A percentile compares a stretch with the other conserved stretches of the same genome.
These are phyloP conservation scores for Thymelicus sylvestris DNA, from an alignment of 2,888 invertebrate genomes.

Conservation along the genomic window DNA sequence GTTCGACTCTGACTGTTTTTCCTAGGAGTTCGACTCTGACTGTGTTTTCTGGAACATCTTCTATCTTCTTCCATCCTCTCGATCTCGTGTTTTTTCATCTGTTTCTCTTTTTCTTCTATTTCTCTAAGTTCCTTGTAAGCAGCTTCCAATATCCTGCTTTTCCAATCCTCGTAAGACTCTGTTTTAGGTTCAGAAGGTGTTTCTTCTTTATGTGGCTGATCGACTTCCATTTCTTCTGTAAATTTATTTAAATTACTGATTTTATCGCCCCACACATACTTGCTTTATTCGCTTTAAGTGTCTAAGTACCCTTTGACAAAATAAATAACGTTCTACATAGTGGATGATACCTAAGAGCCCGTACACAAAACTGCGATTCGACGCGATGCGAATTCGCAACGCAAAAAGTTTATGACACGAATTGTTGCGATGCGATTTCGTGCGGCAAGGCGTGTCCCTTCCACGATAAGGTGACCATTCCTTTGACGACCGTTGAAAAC, in stretches of 20 bases:
- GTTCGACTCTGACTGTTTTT: neutral
- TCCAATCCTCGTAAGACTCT: slow-evolving; percentile 87
- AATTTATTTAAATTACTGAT: neutral
- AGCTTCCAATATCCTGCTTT: slow-evolving; percentile 80
- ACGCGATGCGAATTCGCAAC: too few relatives aligned
- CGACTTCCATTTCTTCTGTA: slow-evolving; percentile 64
- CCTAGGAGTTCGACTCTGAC: neutral
- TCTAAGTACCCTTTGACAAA: too few relatives aligned
- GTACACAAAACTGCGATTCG: too few relatives aligned
- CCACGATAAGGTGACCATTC: too few relatives aligned
- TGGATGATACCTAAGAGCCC: too few relatives aligned
- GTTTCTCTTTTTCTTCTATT: slow-evolving; percentile 51
- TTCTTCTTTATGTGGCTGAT: slow-evolving; percentile 50
- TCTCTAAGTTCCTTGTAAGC: slow-evolving; percentile 64
- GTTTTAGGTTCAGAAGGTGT: slow-evolving; percentile 54
- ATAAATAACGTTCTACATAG: too few relatives aligned
- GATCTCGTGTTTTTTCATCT: slow-evolving; percentile 39
- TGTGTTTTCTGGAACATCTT: slow-evolving; percentile 1
- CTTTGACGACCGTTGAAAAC: too few relatives aligned
- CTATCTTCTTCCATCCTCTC: slow-evolving; percentile 25
- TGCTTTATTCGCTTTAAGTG: too few relatives aligned
- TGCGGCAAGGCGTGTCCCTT: too few relatives aligned
- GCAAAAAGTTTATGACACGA: too few relatives aligned
- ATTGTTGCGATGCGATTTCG: too few relatives aligned
- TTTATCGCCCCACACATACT: too few relatives aligned